phyloP scores from a whole-genome alignment of 2,797 vertebrate species.

The Craterocephalus amniculus region DNA sequence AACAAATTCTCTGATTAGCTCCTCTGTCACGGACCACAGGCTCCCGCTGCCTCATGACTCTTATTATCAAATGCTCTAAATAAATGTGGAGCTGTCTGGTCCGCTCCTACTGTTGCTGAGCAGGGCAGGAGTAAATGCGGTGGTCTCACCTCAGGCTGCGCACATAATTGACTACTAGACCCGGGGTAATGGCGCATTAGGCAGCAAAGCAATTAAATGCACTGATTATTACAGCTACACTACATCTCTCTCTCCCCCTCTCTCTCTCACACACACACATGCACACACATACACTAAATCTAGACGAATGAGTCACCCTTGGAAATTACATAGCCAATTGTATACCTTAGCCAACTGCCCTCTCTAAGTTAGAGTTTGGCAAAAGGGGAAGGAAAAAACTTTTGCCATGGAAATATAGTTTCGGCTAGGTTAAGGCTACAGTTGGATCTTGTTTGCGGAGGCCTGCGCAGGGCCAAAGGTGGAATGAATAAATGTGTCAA shows the following conservation, averaged over 20 bases:
- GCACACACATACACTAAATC: conserved; percentile 60
- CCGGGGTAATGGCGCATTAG: conserved; percentile 75
- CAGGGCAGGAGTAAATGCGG: conserved; percentile 77
- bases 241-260: too few species aligned
- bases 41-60: conserved; percentile 64
- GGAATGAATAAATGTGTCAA: conserved; percentile 40
- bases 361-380: conserved; percentile 64
- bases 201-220: conserved; percentile 76
- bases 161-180: conserved; percentile 77
- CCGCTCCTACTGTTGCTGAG: conserved; percentile 61
- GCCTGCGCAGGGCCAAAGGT: conserved; percentile 29
- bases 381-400: conserved; percentile 65
- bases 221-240: conserved; percentile 73
- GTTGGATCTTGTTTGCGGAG: conserved; percentile 59
- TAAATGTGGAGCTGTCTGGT: conserved; percentile 70
- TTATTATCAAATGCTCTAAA: conserved; percentile 77
- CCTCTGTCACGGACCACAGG: conserved; percentile 67
- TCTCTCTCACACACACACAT: conserved; percentile 37
- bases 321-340: conserved; percentile 70
- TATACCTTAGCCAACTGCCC: conserved; percentile 71
- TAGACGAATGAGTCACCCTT: conserved; percentile 77
- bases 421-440: conserved; percentile 40
- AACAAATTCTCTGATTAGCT: conserved; percentile 75
- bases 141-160: conserved; percentile 78
- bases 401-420: conserved; percentile 66